Conservation (phyloP, 2,888 invertebrate genomes). For the Hecatera dysodea region DNA sequence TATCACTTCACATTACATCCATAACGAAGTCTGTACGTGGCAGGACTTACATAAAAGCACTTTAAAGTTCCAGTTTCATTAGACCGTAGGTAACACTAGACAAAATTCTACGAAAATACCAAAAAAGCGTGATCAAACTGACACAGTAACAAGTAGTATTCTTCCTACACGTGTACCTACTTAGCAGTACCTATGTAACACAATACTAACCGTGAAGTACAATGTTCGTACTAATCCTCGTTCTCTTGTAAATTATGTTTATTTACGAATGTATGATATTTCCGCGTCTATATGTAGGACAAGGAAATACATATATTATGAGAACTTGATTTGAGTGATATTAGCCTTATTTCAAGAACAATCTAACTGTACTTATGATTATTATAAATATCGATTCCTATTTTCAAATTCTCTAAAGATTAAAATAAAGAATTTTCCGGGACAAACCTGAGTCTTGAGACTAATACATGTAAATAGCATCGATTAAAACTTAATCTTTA, state of each 20-base stretch:
- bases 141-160: neutral
- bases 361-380: too few relatives aligned
- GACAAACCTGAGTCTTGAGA: too few relatives aligned
- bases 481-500: too few relatives aligned
- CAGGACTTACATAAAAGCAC: neutral
- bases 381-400: too few relatives aligned
- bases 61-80: neutral
- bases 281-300: constrained; percentile 4
- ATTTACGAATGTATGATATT: constrained; percentile 7
- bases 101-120: neutral
- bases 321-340: neutral
- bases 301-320: neutral
- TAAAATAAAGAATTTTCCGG: too few relatives aligned
- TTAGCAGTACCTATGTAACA: constrained; percentile 22
- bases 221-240: neutral
- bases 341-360: too few relatives aligned
- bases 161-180: neutral
- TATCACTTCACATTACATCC: too few relatives aligned
- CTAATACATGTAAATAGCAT: too few relatives aligned
- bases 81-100: neutral
- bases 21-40: too few relatives aligned
- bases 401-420: too few relatives aligned
- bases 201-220: constrained; percentile 16
- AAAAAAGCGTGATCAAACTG: neutral
- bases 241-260: constrained; percentile 8